Evolutionary conservation across 2,113 vertebrate genomes (phyloP), one percentile per base, ranked within the genome.

Genomic region (Nycticryphes semicollaris): DNA sequence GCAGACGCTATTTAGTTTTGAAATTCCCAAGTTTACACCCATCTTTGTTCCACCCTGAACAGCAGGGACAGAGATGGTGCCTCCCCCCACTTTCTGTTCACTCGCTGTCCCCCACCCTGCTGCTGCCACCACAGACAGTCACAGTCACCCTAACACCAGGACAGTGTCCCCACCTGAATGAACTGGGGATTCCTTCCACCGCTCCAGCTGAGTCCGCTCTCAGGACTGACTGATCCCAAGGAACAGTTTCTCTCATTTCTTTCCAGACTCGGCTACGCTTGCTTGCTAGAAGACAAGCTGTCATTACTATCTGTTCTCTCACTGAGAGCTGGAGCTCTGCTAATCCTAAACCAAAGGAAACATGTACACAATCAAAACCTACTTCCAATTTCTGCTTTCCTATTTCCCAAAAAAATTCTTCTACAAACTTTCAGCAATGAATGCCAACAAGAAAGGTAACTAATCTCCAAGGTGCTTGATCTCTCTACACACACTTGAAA

Each of bases 161-260:
- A 18, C 0, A 0, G 28, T 10, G 22, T 54, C 60, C 43, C 7
- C 56, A 56, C 43, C 33, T 14, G 10, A 7, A 7, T 1, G 22
- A 33, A 43, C 18, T 5, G 10, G 23, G 27, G 11, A n/a, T 63
- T 70, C 77, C 80, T 50, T 33, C 35, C 41, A 19, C 41, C 2
- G 1, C 54, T 47, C n/a, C 69, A 69, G 81, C 62, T 1, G 0
- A 4, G 16, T 30, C 37, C 63, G 68, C 22, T 62, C 59, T 73
- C n/a, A 20, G 51, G 20, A 67, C 41, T 1, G 1, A 14, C 28
- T 37, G 63, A 54, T 33, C 66, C 70, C 47, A 31, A 31, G 69
- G 33, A 79, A 31, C 5, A 8, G 2, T 10, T 73, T 37, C 51
- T 47, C 48, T 48, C 37, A 4, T 23, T 80, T 56, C 54, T 50